phyloP scores from a whole-genome alignment of 2,797 vertebrate species.

The Ispidina picta region DNA sequence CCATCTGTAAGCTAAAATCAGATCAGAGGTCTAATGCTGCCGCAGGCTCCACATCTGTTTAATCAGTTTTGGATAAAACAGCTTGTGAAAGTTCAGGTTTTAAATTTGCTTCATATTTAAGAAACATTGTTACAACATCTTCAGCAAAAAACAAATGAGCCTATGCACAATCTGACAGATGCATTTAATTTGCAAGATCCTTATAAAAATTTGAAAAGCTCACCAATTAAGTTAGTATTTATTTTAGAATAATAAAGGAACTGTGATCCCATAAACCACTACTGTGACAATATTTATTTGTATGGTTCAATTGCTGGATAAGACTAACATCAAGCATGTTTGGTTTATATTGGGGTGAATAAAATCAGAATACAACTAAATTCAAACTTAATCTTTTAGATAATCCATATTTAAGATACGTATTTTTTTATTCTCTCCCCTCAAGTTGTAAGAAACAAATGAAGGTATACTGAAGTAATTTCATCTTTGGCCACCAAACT shows the following conservation, averaged over 20 bases:
- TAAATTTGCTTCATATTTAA: constrained; percentile 72
- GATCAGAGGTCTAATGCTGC: constrained; percentile 78
- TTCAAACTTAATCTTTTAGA: neutral
- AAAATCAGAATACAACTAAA: neutral
- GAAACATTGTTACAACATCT: constrained; percentile 39
- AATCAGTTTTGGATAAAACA: constrained; percentile 73
- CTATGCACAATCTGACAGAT: neutral
- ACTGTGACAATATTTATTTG: neutral
- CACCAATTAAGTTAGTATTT: neutral
- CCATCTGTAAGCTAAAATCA: constrained; percentile 78
- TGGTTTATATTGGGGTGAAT: neutral
- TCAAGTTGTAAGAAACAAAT: neutral
- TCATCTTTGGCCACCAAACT: neutral
- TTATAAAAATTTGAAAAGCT: neutral
- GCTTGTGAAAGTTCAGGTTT: constrained; percentile 75
- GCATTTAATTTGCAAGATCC: neutral
- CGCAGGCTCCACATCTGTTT: constrained; percentile 79
- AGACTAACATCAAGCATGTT: neutral
- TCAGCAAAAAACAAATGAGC: constrained; percentile 1
- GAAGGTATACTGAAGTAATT: constrained; percentile 12
- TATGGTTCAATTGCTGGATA: neutral
- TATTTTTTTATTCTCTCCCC: neutral
- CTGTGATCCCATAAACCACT: neutral
- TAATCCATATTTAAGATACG: neutral
- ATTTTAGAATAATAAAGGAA: constrained; percentile 5